Percentiles rank a stretch among this genome's conserved stretches.
Evolutionary conservation across 2,113 vertebrate genomes (phyloP).

Genomic region (Sterrhoptilus dennistouni): DNA sequence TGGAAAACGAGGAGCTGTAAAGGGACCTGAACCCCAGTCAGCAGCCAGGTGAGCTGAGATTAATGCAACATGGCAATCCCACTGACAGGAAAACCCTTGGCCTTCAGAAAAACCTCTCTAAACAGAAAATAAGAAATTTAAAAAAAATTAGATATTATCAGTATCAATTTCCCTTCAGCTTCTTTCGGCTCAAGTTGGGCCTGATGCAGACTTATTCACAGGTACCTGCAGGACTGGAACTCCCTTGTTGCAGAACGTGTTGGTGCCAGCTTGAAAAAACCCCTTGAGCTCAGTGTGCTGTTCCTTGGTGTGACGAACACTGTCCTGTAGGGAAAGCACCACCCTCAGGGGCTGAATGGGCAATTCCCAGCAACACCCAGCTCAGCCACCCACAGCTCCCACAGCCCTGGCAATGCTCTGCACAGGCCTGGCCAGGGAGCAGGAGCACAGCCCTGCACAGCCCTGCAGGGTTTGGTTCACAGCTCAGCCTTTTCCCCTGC

Average conservation of each 20-base stretch:
- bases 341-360: not conserved
- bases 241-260: not conserved
- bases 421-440: not conserved
- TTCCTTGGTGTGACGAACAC: not conserved
- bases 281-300: not conserved
- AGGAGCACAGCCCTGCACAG: rapidly evolving
- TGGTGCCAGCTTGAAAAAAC: not conserved
- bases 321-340: not conserved
- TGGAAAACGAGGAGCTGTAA: not conserved
- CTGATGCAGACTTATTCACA: not conserved
- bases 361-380: not conserved
- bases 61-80: not conserved
- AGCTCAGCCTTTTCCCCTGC: rapidly evolving
- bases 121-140: not conserved
- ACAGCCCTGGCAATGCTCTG: not conserved
- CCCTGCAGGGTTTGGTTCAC: not conserved
- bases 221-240: not conserved
- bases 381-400: not conserved
- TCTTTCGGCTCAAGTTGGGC: not conserved
- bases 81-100: not conserved
- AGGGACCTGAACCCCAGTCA: not conserved
- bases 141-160: not conserved
- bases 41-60: not conserved
- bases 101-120: not conserved
- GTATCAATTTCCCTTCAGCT: not conserved